These are phyloP conservation scores for Psittacula echo DNA, from an alignment of 2,797 vertebrate species.

Conservation along the genomic window DNA sequence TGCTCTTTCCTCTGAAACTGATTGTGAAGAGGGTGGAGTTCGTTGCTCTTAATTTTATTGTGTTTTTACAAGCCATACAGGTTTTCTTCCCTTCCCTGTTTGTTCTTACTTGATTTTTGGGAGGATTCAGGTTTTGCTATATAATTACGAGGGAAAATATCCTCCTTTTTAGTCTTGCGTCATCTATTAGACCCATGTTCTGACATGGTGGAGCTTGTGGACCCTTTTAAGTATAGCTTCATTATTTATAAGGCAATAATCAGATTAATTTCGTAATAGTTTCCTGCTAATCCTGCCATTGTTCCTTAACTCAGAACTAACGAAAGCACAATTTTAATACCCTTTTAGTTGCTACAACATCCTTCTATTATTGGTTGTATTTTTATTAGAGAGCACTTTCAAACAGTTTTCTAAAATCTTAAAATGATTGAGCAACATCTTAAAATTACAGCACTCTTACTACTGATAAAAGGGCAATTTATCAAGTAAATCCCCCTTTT, in stretches of 20 bases:
- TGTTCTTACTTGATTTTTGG: conserved; percentile 74
- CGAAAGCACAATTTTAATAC: conserved; percentile 64
- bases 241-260: conserved; percentile 76
- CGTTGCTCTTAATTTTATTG: conserved; percentile 55
- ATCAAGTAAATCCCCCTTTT: conserved; percentile 36
- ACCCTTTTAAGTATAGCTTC: conserved; percentile 73
- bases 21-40: conserved; percentile 64
- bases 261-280: conserved; percentile 73
- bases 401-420: conserved; percentile 42
- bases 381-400: conserved; percentile 51
- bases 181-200: conserved; percentile 55
- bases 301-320: conserved; percentile 70
- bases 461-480: conserved; percentile 36
- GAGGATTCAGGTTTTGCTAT: conserved; percentile 74
- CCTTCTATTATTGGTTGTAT: conserved; percentile 50
- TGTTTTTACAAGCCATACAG: conserved; percentile 12
- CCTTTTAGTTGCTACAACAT: conserved; percentile 53
- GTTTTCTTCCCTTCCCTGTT: conserved; percentile 39
- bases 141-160: conserved; percentile 76
- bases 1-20: conserved; percentile 53
- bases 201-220: conserved; percentile 73
- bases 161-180: conserved; percentile 65
- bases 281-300: conserved; percentile 72
- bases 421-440: conserved; percentile 26
- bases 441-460: neutral